Base-by-base conservation (phyloP, 2,113 vertebrate genomes). In the Dascyllus trimaculatus region DNA sequence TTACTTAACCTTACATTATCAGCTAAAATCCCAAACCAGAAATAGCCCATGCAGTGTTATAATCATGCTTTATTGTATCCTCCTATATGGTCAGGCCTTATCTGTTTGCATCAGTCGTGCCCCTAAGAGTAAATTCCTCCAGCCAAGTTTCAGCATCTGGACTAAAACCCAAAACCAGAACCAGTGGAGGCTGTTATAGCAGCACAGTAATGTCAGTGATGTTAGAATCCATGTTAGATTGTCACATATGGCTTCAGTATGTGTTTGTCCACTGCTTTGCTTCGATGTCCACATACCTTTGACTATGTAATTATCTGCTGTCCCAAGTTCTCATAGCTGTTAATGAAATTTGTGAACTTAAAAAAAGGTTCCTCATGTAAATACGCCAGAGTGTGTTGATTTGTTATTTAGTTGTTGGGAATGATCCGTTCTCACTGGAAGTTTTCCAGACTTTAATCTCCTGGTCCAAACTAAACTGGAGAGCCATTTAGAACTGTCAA, bases 401-500 rank as follows among this genome's bases (percentile, higher is more conserved):
- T 60, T 52, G 35, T 32, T 11, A 49, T 40, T 48, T 25, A 15
- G 49, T 58, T 66, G 18, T 2, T 10, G n/a, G 52, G n/a, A 29
- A 21, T n/a, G 49, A 46, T 70, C 58, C 8, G 38, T 13, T 58
- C 5, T 57, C 51, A 17, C 58, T 21, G 26, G 21, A 22, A 26
- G 21, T 45, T 62, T 71, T 15, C 14, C 17, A 59, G 18, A 61
- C 9, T 8, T 21, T 18, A 54, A 22, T 49, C 56, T 68, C 26
- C 11, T 14, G 5, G 26, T 26, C 45, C 35, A 72, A 53, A 15
- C 11, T 52, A 24, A 38, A 21, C n/a, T n/a, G 25, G 14, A 29
- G 10, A 58, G 49, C 48, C 72, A 70, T 82, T 88, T 81, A 69
- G 18, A 79, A 8, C 54, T 70, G 75, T 71, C 65, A 78, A 48